These are phyloP conservation scores for Aspiorhynchus laticeps DNA, from an alignment of 2,113 vertebrate species.

Conservation along the genomic window DNA sequence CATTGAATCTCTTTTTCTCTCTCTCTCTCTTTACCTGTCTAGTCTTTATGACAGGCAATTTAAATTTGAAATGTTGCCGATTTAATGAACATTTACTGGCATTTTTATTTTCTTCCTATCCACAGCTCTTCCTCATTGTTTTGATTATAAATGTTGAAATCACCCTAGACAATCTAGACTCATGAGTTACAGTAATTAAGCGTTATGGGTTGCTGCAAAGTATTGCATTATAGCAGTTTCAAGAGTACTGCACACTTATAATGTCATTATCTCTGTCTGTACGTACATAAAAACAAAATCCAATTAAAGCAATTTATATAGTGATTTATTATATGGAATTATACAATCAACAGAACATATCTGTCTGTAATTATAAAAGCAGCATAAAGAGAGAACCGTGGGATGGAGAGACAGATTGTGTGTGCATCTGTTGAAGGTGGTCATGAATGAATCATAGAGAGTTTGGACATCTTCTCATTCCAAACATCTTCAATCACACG, in stretches of 20 bases:
- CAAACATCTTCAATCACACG: not conserved
- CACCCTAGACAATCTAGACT: slow-evolving; percentile 27
- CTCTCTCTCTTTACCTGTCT: slow-evolving; percentile 33
- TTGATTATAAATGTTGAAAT: slow-evolving; percentile 59
- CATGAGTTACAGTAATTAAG: not conserved
- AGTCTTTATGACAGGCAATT: slow-evolving; percentile 70
- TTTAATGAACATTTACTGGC: slow-evolving; percentile 70
- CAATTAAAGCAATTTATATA: not conserved
- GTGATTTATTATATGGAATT: not conserved
- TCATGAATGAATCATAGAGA: not conserved
- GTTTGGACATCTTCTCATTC: not conserved
- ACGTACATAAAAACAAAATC: not conserved
- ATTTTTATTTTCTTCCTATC: slow-evolving; percentile 37
- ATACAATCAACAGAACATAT: not conserved
- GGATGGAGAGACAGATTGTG: slow-evolving; percentile 11
- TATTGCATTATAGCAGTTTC: not conserved
- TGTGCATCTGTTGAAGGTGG: not conserved
- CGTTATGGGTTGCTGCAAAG: not conserved
- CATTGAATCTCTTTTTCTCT: slow-evolving; percentile 57
- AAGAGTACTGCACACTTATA: not conserved
- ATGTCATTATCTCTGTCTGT: not conserved
- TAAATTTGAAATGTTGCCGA: slow-evolving; percentile 70
- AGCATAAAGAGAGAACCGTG: not conserved
- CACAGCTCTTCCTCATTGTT: slow-evolving; percentile 53
- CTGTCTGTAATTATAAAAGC: not conserved